Percentiles rank a stretch among this genome's conserved stretches.
Evolutionary conservation across 64 coral and sea anemone species (phyloP).

Genomic region (Dendronephthya gigantea): DNA sequence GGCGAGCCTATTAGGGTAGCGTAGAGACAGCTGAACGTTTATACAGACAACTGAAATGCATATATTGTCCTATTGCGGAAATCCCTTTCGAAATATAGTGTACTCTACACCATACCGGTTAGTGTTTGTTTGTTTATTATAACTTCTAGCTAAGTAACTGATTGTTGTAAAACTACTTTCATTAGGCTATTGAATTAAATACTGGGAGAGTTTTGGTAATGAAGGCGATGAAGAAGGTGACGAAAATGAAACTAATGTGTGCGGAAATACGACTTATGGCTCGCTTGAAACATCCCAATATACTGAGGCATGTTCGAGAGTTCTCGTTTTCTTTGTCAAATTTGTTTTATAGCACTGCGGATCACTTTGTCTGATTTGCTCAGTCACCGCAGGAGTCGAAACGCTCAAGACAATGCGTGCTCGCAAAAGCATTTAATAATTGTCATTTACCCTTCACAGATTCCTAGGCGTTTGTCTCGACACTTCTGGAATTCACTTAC

Average conservation of each 20-base stretch:
- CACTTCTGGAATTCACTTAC: not conserved
- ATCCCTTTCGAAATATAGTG: not conserved
- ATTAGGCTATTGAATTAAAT: not conserved
- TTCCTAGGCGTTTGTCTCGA: conserved; percentile 1
- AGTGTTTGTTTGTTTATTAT: not conserved
- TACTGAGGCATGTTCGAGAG: not conserved
- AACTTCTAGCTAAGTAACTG: too few species aligned
- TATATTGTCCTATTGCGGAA: not conserved
- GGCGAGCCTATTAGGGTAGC: not conserved
- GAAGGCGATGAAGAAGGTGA: not conserved
- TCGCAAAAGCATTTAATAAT: not conserved
- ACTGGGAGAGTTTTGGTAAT: not conserved
- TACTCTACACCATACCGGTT: not conserved
- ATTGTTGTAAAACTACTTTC: not conserved
- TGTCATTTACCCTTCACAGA: not conserved
- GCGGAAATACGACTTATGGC: conserved; percentile 4
- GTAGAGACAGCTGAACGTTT: not conserved
- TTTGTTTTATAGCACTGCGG: not conserved
- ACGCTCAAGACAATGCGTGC: not conserved
- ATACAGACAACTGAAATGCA: not conserved
- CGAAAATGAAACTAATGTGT: conserved; percentile 13
- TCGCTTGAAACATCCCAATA: conserved; percentile 12
- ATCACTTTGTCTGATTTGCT: not conserved
- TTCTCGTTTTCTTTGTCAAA: not conserved
- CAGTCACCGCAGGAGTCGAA: not conserved